Evolutionary conservation across 2,113 vertebrate genomes (phyloP), one percentile per base, ranked within the genome.

Genomic region (Gadus macrocephalus): DNA sequence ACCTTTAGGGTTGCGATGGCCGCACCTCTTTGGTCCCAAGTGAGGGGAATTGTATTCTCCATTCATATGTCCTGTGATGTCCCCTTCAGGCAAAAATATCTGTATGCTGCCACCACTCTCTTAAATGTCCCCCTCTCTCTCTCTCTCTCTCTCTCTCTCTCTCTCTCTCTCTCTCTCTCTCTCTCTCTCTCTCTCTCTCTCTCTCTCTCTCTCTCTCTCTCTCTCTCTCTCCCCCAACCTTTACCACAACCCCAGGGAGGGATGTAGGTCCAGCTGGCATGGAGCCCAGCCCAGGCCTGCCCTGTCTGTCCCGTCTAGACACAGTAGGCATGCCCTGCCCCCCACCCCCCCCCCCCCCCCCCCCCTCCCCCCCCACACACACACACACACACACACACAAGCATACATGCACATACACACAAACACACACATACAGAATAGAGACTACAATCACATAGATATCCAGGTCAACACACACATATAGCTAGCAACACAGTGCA

Each of bases 201-300:
- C 20, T 20, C 20, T 20, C 20, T 20, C 20, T 20, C 20, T 20
- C 20, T 20, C 20, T 20, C 20, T 20, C 42, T 49, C 42, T 59
- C 25, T 74, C 58, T 61, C 27, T 58, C 65, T 17, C 25, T 73
- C 63, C 58, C 49, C 27, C 67, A 74, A 62, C 63, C 25, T 77
- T 78, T 78, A 62, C 38, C 69, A 3, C 6, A 38, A 79, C 65
- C 63, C 71, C 69, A 77, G 62, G 62, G 61, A 81, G 76, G 70
- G 68, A 69, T 53, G 59, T 53, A 62, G 67, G 76, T 81, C 80
- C 80, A 80, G 75, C 80, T 86, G 82, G 80, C 80, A 73, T 53
- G 38, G 27, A 56, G 69, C 83, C 81, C 64, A 25, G 79, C 55
- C 60, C 27, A 1, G 42, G 42, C 42, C 8, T 38, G 60, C 62